phyloP scores from a whole-genome alignment of 1,140 invertebrate genomes.

The Phymastichus coffea region DNA sequence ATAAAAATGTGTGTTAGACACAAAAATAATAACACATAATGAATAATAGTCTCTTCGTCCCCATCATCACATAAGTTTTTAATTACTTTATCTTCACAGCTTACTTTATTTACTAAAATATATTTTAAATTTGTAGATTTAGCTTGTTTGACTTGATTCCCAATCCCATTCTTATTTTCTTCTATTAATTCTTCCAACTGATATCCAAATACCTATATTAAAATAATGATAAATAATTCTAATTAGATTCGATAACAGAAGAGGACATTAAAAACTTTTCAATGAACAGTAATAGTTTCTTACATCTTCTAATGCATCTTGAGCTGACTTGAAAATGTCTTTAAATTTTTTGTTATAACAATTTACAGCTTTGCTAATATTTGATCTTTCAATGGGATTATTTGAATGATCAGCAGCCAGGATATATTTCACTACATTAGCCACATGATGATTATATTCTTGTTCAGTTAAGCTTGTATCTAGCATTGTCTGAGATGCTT shows the following conservation, averaged over 20 bases:
- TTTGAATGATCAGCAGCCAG: conserved; percentile 32
- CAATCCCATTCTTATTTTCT: conserved; percentile 38
- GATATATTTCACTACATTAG: conserved; percentile 34
- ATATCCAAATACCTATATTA: conserved; percentile 46
- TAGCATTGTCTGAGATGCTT: not conserved
- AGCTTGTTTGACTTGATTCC: conserved; percentile 40
- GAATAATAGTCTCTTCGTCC: no score
- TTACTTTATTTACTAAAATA: no score
- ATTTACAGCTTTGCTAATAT: conserved; percentile 36
- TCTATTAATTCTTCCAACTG: no score
- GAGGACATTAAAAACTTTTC: no score
- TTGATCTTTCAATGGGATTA: conserved; percentile 26
- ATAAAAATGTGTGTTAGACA: conserved; percentile 45
- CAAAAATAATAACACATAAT: conserved; percentile 39
- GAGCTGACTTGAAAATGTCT: conserved; percentile 27
- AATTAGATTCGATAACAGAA: not conserved
- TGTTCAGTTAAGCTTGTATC: not conserved
- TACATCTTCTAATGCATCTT: conserved; percentile 31
- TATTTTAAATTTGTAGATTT: conserved; percentile 35
- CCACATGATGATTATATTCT: conserved; percentile 11
- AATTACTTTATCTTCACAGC: conserved; percentile 4
- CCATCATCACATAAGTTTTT: no score
- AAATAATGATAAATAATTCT: not conserved
- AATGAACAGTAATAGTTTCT: not conserved
- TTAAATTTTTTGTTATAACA: conserved; percentile 27